A percentile compares a stretch with the other conserved stretches of the same genome.
These are phyloP conservation scores for Channa argus DNA, from an alignment of 2,113 vertebrate genomes.

Conservation along the genomic window DNA sequence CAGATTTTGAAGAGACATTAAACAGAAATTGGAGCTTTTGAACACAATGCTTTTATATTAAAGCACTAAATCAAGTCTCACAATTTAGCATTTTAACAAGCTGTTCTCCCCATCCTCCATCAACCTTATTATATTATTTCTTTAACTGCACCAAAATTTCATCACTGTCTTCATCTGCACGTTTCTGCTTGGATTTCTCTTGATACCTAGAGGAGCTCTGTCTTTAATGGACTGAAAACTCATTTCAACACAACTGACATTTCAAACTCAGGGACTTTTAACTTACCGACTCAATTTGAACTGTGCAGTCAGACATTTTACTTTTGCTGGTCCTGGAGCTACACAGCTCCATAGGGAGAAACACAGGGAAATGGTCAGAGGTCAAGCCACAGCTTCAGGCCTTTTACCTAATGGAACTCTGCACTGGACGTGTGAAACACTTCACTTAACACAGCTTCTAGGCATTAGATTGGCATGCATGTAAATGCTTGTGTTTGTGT, in stretches of 20 bases:
- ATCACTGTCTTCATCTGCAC: background rate
- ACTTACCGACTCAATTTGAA: constrained; percentile 50
- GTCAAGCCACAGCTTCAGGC: constrained; percentile 62
- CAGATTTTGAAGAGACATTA: background rate
- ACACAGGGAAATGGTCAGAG: constrained; percentile 43
- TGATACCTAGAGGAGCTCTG: constrained; percentile 50
- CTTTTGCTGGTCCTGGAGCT: constrained; percentile 25
- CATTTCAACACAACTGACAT: constrained; percentile 77
- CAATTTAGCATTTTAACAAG: too few species aligned
- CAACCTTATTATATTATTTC: background rate
- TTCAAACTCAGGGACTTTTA: constrained; percentile 67
- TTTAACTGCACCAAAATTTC: background rate
- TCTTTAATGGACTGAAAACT: constrained; percentile 67
- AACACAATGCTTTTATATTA: too few species aligned
- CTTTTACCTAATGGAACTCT: constrained; percentile 65
- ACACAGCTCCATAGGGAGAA: constrained; percentile 44
- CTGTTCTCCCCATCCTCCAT: too few species aligned
- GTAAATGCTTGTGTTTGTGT: constrained; percentile 16
- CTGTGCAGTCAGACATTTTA: constrained; percentile 55
- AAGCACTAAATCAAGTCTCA: too few species aligned
- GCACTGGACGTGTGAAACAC: constrained; percentile 70
- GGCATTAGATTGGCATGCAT: constrained; percentile 37
- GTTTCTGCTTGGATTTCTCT: constrained; percentile 50
- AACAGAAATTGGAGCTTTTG: background rate
- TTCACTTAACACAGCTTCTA: constrained; percentile 66